phyloP scores from a whole-genome alignment of 2,888 invertebrate genomes.

The Aleiodes alternator region DNA sequence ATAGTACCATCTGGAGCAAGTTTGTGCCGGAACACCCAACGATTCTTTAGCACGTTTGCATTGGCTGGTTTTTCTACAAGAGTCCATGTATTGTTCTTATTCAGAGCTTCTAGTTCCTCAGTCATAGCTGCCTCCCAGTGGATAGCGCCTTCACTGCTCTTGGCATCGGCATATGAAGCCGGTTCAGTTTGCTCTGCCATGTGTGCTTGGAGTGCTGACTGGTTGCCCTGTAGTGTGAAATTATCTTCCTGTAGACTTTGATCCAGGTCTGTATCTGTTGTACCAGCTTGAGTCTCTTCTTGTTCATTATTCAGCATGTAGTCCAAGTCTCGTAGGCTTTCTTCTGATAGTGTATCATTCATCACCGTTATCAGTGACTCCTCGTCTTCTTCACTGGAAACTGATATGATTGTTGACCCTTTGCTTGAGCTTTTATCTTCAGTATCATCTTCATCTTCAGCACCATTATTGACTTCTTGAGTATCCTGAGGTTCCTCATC shows the following conservation, averaged over 20 bases:
- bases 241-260: background rate
- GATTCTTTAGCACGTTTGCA: slow-evolving; percentile 14
- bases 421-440: too few relatives aligned
- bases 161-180: background rate
- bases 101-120: slow-evolving; percentile 41
- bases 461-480: background rate
- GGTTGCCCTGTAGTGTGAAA: too few relatives aligned
- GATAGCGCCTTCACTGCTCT: background rate
- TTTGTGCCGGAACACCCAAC: slow-evolving; percentile 39
- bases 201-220: background rate
- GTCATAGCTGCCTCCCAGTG: slow-evolving; percentile 41
- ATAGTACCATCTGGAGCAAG: slow-evolving; percentile 11
- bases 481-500: background rate
- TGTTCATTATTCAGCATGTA: background rate
- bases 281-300: background rate
- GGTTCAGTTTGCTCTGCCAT: background rate
- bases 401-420: too few relatives aligned
- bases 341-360: slow-evolving; percentile 2
- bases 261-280: background rate
- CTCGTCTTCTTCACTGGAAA: background rate
- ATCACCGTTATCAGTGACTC: background rate
- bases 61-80: slow-evolving; percentile 33
- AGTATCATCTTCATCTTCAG: background rate
- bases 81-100: slow-evolving; percentile 44
- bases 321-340: background rate